A percentile compares a stretch with the other conserved stretches of the same genome.
phyloP scores from a whole-genome alignment of 30 jellyfish, hydroid and myxozoan species.

The Sanderia malayensis region DNA sequence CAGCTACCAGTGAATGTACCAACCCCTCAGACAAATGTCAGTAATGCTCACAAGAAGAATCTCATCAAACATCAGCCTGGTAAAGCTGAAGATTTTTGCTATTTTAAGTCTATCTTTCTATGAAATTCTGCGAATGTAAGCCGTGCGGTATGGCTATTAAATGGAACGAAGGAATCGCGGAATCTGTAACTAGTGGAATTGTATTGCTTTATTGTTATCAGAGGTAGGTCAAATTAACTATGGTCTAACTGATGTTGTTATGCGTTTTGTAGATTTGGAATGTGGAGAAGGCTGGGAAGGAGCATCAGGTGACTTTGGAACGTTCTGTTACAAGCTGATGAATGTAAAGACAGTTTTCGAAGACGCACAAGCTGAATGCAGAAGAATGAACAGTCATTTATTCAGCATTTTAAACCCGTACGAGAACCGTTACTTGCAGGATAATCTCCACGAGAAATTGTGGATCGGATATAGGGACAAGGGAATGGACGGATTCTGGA shows the following conservation, averaged over 20 bases:
- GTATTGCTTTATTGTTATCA: too few relatives aligned
- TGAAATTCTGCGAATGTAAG: neutral
- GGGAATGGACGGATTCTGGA: slow-evolving; percentile 92
- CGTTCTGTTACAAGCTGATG: slow-evolving; percentile 92
- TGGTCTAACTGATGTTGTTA: too few relatives aligned
- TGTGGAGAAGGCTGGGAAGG: slow-evolving; percentile 99
- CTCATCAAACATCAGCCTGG: slow-evolving; percentile 92
- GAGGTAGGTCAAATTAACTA: too few relatives aligned
- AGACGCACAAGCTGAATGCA: slow-evolving; percentile 87
- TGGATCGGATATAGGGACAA: slow-evolving; percentile 96
- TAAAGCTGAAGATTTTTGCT: neutral
- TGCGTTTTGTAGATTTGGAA: slow-evolving; percentile 78
- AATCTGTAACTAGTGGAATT: too few relatives aligned
- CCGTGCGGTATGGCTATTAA: too few relatives aligned
- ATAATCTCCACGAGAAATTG: slow-evolving; percentile 79
- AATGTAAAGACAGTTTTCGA: slow-evolving; percentile 77
- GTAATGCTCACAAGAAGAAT: slow-evolving; percentile 71
- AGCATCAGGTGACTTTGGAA: slow-evolving; percentile 97
- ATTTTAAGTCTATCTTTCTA: neutral
- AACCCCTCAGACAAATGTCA: neutral
- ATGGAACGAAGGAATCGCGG: too few relatives aligned
- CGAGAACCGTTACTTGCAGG: slow-evolving; percentile 90
- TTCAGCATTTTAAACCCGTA: slow-evolving; percentile 90
- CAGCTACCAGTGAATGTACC: neutral
- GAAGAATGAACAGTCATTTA: slow-evolving; percentile 65